Evolutionary conservation across 2,797 vertebrate species (phyloP).

Genomic region (Anisognathus igniventris): DNA sequence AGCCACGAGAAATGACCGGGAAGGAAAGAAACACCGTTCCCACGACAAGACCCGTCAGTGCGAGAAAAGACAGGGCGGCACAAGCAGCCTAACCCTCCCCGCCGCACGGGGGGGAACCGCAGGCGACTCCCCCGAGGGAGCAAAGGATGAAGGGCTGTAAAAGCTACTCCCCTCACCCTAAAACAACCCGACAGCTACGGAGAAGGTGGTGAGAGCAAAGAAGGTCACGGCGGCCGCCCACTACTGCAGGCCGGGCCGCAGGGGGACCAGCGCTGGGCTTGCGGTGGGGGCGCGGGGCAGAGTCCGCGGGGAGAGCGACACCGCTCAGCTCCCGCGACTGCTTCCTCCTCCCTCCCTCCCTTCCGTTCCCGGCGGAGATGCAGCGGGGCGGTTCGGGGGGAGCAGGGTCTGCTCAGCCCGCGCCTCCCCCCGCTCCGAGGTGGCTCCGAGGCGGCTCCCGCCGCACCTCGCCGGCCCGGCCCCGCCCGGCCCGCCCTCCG

Average conservation of each 20-base stretch:
- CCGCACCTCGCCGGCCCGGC: neutral
- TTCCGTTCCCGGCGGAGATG: neutral
- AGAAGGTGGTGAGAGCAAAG: neutral
- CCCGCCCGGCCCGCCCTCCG: neutral
- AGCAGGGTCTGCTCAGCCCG: neutral
- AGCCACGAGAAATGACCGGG: fast-evolving
- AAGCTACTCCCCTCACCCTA: neutral
- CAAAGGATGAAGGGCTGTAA: neutral
- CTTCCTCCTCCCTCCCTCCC: neutral
- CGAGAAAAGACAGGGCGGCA: neutral
- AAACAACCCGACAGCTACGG: no score
- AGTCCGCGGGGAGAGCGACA: no score
- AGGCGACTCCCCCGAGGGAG: neutral
- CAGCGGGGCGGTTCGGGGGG: neutral
- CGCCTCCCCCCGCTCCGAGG: neutral
- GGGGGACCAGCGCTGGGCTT: neutral
- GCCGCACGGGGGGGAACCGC: neutral
- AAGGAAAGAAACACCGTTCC: neutral
- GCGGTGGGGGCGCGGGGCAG: neutral
- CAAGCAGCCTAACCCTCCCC: neutral
- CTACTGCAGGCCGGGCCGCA: neutral
- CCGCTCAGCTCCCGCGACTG: neutral
- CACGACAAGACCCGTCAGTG: neutral
- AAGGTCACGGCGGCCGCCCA: neutral
- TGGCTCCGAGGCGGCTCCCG: neutral